Conservation (phyloP, 2,888 invertebrate species). For the Melinopterus prodromus region DNA sequence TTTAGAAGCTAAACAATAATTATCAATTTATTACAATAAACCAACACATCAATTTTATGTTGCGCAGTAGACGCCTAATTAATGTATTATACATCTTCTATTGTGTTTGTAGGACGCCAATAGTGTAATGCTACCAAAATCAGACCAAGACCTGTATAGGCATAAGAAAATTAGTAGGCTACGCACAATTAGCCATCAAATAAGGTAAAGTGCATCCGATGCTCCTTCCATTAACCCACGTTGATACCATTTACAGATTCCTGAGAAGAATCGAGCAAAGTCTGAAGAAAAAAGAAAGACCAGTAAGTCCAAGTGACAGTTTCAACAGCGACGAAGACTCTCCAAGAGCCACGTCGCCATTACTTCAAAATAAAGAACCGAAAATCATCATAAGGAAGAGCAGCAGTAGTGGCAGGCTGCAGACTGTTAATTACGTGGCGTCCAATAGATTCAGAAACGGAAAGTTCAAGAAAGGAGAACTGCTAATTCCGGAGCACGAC, state of each 20-base stretch:
- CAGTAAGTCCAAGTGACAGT: conserved; percentile 63
- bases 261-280: conserved; percentile 75
- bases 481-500: conserved; percentile 51
- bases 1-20: too few species aligned
- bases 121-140: conserved; percentile 69
- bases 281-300: conserved; percentile 71
- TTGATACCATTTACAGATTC: conserved; percentile 64
- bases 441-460: conserved; percentile 47
- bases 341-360: conserved; percentile 71
- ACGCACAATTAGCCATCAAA: conserved; percentile 79
- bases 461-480: conserved; percentile 53
- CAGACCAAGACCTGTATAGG: conserved; percentile 65
- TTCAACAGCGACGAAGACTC: conserved; percentile 68
- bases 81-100: conserved; percentile 28
- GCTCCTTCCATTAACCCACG: background rate
- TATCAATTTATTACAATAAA: background rate
- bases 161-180: conserved; percentile 72
- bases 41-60: background rate
- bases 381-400: conserved; percentile 59
- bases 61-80: background rate
- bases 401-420: conserved; percentile 57
- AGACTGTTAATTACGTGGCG: conserved; percentile 42
- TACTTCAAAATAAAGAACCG: conserved; percentile 60
- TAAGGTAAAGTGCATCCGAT: conserved; percentile 64
- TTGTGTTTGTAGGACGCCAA: conserved; percentile 51